phyloP scores from a whole-genome alignment of 2,797 vertebrate species.

The Eulemur mongoz region DNA sequence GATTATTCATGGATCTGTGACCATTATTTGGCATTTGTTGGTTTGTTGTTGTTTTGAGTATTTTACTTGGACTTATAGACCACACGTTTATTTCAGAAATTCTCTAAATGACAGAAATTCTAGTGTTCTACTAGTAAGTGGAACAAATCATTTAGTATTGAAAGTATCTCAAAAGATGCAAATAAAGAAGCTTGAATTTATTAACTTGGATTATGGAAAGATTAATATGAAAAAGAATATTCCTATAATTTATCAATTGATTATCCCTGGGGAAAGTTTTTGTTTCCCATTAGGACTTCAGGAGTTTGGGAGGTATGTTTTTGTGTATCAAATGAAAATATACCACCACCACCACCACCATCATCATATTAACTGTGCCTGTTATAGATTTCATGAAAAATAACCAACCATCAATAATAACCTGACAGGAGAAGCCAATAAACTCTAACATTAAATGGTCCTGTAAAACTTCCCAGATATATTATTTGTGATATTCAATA shows the following conservation, averaged over 20 bases:
- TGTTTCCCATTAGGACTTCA: not conserved
- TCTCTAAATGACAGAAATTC: not conserved
- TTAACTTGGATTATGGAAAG: not conserved
- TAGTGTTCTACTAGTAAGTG: not conserved
- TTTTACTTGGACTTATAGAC: not conserved
- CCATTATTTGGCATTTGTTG: not conserved
- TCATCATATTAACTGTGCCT: not conserved
- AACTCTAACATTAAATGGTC: not conserved
- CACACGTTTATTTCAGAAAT: not conserved
- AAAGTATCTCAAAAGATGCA: conserved; percentile 17
- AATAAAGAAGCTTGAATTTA: not conserved
- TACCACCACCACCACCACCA: not conserved
- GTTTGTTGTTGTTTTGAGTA: not conserved
- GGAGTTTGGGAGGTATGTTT: conserved; percentile 32
- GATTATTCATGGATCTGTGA: not conserved
- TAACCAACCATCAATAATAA: conserved; percentile 48
- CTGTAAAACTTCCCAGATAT: not conserved
- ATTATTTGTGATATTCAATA: not conserved
- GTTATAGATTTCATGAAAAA: conserved; percentile 70
- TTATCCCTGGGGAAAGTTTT: not conserved
- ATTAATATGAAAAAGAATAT: not conserved
- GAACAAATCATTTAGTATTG: not conserved
- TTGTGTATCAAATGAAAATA: conserved; percentile 55
- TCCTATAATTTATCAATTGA: not conserved
- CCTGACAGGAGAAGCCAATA: conserved; percentile 59